These are phyloP conservation scores for Drosophila mayaguana DNA, from an alignment of 2,888 invertebrate genomes.

Conservation along the genomic window DNA sequence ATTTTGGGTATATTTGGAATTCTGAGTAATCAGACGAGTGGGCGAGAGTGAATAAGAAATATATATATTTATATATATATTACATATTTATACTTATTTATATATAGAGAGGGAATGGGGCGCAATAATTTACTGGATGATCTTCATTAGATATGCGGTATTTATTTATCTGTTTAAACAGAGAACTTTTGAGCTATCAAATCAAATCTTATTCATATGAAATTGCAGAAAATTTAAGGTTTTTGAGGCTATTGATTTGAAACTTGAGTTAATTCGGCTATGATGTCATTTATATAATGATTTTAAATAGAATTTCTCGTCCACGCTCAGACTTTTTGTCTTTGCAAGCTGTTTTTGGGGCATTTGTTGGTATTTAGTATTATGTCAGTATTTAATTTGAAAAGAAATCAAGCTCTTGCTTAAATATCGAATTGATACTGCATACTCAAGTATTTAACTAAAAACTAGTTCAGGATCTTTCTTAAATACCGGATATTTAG, in stretches of 20 bases:
- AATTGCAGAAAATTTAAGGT: neutral
- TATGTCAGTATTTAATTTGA: too few relatives aligned
- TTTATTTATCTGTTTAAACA: neutral
- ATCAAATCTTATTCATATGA: neutral
- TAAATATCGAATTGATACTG: too few relatives aligned
- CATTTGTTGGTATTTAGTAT: neutral
- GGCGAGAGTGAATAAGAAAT: neutral
- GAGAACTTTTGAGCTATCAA: neutral
- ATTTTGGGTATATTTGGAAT: slow-evolving; percentile 5
- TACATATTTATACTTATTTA: neutral
- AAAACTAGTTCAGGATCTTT: too few relatives aligned
- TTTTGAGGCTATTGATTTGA: too few relatives aligned
- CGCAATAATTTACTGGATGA: neutral
- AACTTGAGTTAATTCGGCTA: accelerated
- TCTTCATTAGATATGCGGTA: neutral
- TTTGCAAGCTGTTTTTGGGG: neutral
- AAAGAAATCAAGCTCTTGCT: too few relatives aligned
- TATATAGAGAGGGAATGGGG: neutral
- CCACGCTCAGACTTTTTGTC: neutral
- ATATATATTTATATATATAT: neutral
- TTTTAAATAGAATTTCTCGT: neutral
- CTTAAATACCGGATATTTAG: too few relatives aligned
- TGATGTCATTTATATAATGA: too few relatives aligned
- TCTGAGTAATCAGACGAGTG: slow-evolving; percentile 48
- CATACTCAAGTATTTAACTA: too few relatives aligned